Evolutionary conservation across 2,888 invertebrate genomes (phyloP).

Genomic region (Amblyjoppa proteus): DNA sequence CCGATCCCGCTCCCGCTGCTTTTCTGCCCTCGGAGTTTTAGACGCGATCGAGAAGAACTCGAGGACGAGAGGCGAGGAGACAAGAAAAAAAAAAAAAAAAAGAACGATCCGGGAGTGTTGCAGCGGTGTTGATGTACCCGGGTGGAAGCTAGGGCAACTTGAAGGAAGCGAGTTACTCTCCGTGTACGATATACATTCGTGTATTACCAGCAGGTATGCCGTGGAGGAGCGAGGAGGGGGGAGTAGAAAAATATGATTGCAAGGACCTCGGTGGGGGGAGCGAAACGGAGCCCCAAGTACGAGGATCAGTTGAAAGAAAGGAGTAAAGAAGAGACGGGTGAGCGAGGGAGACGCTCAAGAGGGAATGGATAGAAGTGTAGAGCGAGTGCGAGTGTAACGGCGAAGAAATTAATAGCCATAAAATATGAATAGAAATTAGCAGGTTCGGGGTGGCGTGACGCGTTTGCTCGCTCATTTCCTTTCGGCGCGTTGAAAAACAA

Average conservation of each 20-base stretch:
- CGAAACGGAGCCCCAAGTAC: conserved; percentile 7
- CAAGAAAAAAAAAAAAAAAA: conserved; percentile 22
- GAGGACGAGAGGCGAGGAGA: conserved; percentile 40
- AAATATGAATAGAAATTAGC: conserved; percentile 86
- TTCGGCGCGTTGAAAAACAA: conserved; percentile 85
- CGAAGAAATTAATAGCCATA: conserved; percentile 85
- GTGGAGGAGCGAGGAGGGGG: conserved; percentile 19
- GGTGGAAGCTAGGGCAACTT: conserved; percentile 52
- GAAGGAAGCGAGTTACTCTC: conserved; percentile 38
- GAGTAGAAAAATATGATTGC: conserved; percentile 56
- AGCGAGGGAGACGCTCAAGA: conserved; percentile 44
- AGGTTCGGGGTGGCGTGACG: conserved; percentile 85
- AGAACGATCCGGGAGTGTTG: conserved; percentile 54
- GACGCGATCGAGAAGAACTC: conserved; percentile 64
- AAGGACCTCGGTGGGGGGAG: conserved; percentile 41
- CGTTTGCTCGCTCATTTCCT: conserved; percentile 85
- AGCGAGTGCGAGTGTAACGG: conserved; percentile 80
- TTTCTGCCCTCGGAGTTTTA: conserved; percentile 14
- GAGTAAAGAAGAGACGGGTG: conserved; percentile 48
- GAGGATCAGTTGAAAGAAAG: conserved; percentile 60
- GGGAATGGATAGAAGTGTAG: conserved; percentile 57
- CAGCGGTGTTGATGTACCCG: conserved; percentile 53
- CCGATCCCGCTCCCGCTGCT: background rate
- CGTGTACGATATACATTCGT: conserved; percentile 4
- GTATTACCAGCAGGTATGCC: conserved; percentile 36